Evolutionary conservation across 2,113 vertebrate species (phyloP).

Genomic region (Equus quagga): DNA sequence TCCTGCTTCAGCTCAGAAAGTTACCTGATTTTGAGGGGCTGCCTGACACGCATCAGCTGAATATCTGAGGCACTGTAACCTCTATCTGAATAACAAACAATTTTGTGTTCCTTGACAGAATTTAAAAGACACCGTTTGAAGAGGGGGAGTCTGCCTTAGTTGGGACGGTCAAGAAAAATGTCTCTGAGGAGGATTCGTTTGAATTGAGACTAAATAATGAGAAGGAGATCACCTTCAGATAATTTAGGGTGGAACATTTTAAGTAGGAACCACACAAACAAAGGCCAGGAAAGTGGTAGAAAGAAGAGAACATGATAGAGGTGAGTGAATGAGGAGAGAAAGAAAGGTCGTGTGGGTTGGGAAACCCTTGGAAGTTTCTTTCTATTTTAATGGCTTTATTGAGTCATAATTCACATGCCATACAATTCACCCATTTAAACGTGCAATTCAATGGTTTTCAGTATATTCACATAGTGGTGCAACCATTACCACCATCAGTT

Average conservation of each 20-base stretch:
- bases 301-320: background rate
- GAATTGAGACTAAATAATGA: slow-evolving; percentile 14
- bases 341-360: background rate
- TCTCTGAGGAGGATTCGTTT: background rate
- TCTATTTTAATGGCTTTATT: background rate
- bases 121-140: background rate
- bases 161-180: background rate
- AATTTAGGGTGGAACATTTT: background rate
- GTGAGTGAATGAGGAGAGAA: background rate
- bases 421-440: background rate
- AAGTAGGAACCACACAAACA: background rate
- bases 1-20: background rate
- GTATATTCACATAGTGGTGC: background rate
- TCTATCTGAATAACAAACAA: background rate
- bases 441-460: background rate
- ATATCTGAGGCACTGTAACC: background rate
- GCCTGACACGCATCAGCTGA: background rate
- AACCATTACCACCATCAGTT: background rate
- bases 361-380: background rate
- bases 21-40: background rate
- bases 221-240: background rate
- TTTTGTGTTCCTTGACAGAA: background rate
- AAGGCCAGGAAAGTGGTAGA: background rate
- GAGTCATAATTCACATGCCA: background rate
- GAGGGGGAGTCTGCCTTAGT: background rate